Conservation (phyloP, 2,888 invertebrate species). For the Andrena fulva region DNA sequence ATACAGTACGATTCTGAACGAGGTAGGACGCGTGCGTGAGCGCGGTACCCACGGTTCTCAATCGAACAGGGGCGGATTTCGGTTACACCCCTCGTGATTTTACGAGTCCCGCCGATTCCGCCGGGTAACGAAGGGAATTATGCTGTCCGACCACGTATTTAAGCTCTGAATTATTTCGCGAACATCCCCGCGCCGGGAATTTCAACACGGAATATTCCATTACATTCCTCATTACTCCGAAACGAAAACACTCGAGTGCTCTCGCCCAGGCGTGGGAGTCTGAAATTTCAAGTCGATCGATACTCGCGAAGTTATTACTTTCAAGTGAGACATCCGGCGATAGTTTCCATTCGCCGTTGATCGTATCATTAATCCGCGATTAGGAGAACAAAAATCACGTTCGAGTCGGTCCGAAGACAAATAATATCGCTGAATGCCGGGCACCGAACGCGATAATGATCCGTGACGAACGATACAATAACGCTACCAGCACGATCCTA, state of each 20-base stretch:
- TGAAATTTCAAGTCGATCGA: too few relatives aligned
- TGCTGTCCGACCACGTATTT: constrained; percentile 9
- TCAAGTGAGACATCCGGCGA: constrained; percentile 16
- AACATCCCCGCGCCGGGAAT: background rate
- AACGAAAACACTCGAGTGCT: too few relatives aligned
- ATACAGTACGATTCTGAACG: constrained; percentile 19
- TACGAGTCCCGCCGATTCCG: constrained; percentile 9
- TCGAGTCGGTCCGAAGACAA: constrained; percentile 16
- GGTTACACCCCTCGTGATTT: constrained; percentile 30
- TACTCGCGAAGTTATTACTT: background rate
- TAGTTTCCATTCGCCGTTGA: background rate
- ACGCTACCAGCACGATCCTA: constrained; percentile 38
- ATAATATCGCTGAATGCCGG: constrained; percentile 30
- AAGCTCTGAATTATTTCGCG: constrained; percentile 24
- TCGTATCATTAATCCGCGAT: constrained; percentile 26
- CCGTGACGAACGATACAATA: constrained; percentile 52
- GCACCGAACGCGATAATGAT: constrained; percentile 55
- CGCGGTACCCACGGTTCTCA: constrained; percentile 37
- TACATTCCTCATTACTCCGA: background rate
- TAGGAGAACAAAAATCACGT: constrained; percentile 17
- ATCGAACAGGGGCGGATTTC: constrained; percentile 54
- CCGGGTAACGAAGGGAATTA: constrained; percentile 17
- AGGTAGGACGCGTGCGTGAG: constrained; percentile 45
- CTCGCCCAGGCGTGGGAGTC: too few relatives aligned
- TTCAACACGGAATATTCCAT: background rate